Conservation (phyloP, 2,888 invertebrate species). For the Mesochorus sp. region DNA sequence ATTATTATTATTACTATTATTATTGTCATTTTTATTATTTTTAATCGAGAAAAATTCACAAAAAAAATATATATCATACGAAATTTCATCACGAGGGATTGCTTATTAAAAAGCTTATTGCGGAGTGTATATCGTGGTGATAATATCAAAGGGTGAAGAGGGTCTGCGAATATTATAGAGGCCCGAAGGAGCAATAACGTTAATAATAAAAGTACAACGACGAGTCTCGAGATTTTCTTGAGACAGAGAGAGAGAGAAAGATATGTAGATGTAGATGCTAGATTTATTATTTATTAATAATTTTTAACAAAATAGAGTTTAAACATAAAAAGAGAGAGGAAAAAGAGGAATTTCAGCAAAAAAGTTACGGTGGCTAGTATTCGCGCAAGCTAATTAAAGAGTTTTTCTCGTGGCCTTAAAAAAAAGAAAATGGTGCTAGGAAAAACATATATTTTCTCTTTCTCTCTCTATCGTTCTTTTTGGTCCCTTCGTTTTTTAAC, state of each 20-base stretch:
- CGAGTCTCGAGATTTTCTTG: constrained; percentile 48
- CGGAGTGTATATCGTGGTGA: not conserved
- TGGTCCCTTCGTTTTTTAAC: too few species aligned
- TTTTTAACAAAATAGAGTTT: too few species aligned
- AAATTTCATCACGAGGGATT: not conserved
- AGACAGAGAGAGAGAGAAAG: not conserved
- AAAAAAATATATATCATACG: too few species aligned
- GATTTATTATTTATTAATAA: too few species aligned
- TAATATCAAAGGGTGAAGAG: constrained; percentile 49
- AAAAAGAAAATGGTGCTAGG: constrained; percentile 24
- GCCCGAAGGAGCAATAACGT: constrained; percentile 39
- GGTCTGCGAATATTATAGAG: constrained; percentile 31
- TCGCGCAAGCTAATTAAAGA: constrained; percentile 62
- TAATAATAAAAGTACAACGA: constrained; percentile 46
- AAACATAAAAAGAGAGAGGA: too few species aligned
- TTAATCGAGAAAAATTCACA: not conserved
- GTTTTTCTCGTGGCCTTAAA: constrained; percentile 38
- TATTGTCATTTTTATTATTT: not conserved
- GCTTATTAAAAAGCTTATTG: not conserved
- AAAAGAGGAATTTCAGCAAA: constrained; percentile 6
- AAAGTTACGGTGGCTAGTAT: constrained; percentile 31
- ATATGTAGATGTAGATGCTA: constrained; percentile 27
- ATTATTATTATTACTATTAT: too few species aligned
- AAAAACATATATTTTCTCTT: not conserved
- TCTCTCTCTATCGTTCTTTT: too few species aligned